Evolutionary conservation across 2,888 invertebrate genomes (phyloP), one percentile per base, ranked within the genome.

Genomic region (Pammene aurita): DNA sequence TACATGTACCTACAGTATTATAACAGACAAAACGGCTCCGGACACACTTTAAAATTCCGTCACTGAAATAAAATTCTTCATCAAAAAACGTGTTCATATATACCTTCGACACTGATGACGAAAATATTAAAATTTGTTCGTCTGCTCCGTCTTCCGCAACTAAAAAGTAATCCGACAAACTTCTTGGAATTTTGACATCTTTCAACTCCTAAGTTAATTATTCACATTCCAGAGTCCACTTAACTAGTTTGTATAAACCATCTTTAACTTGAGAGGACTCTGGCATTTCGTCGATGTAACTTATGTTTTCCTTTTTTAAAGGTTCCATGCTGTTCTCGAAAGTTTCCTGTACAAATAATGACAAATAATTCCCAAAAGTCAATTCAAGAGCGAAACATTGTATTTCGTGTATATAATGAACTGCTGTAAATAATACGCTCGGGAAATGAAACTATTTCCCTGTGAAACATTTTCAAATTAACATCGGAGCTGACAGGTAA

Each of bases 271-370:
- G 56, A 63, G 57, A 50, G 56, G 63, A 63, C 55, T 55, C 54
- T 34, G 57, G 63, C 67, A 67, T 67, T 67, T 67, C 56, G 55
- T 67, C 67, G n/a, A 67, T 67, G 61, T 67, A 67, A 55, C 61
- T 67, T 55, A 55, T 44, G 55, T 35, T 52, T 55, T 67, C 61
- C 61, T 44, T 61, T 67, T 67, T 67, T 55, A 55, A 61, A 55
- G 61, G 61, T 61, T 61, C 67, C 61, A 67, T 55, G 54, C 61
- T 57, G 41, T 55, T 67, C 62, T 67, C 57, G 48, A 48, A 67
- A 16, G 55, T 55, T 0, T 35, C 55, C 35, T 55, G 55, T 35
- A 55, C n/a, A n/a, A n/a, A n/a, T n/a, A n/a, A n/a, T n/a, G n/a
- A n/a, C n/a, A n/a, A n/a, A n/a, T n/a, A n/a, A n/a, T n/a, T n/a